phyloP scores from a whole-genome alignment of 2,888 invertebrate genomes.

The Ischnus inquisitorius region DNA sequence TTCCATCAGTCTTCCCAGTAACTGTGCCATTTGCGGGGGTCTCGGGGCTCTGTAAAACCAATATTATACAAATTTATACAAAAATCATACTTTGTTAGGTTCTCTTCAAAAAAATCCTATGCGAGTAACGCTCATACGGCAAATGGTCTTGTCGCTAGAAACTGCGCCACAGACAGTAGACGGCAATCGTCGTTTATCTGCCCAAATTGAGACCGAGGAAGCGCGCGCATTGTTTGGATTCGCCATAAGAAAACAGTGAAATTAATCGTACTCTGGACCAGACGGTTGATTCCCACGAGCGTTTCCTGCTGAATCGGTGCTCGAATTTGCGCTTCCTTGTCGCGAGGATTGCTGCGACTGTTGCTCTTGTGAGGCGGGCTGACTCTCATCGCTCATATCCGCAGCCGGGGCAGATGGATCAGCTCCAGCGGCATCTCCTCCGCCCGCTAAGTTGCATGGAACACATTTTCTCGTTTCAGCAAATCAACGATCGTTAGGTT shows the following conservation, averaged over 20 bases:
- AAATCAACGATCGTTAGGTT: background rate
- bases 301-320: constrained; percentile 47
- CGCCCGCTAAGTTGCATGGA: background rate
- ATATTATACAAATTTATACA: no score
- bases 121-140: no score
- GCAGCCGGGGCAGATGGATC: constrained; percentile 52
- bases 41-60: constrained; percentile 80
- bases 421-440: constrained; percentile 29
- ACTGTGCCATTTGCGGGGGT: constrained; percentile 87
- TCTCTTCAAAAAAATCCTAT: no score
- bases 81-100: no score
- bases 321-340: constrained; percentile 60
- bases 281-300: constrained; percentile 20
- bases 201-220: no score
- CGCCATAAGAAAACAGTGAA: background rate
- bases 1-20: constrained; percentile 86
- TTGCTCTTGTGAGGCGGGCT: constrained; percentile 65
- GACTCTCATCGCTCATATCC: constrained; percentile 69
- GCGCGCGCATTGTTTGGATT: background rate
- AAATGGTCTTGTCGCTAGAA: no score
- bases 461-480: background rate
- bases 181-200: no score
- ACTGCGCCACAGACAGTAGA: no score
- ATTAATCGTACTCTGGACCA: constrained; percentile 53
- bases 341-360: constrained; percentile 64